These are phyloP conservation scores for Tachina fera DNA, from an alignment of 2,888 invertebrate genomes.

Conservation along the genomic window DNA sequence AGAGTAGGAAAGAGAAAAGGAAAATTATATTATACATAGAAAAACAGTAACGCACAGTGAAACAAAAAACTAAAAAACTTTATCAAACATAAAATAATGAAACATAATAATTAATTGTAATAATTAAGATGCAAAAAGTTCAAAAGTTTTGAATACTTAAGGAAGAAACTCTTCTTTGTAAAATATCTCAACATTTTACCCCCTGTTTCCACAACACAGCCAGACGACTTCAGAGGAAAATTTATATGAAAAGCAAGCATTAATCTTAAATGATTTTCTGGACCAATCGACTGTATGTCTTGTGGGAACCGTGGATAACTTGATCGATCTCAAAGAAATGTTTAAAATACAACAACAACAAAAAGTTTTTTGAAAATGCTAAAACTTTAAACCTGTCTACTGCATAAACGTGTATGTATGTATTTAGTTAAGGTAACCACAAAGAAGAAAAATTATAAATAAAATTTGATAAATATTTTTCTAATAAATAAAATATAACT, in stretches of 20 bases:
- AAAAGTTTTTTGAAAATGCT: neutral
- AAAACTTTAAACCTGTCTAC: no score
- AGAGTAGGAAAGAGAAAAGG: neutral
- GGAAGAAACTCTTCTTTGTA: neutral
- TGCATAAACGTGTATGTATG: neutral
- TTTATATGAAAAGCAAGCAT: no score
- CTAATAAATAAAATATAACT: neutral
- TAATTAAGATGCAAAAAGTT: neutral
- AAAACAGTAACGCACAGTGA: neutral
- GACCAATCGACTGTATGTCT: no score
- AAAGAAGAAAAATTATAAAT: no score
- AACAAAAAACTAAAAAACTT: neutral
- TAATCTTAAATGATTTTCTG: no score
- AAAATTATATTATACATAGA: neutral
- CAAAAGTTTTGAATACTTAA: neutral
- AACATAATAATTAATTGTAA: neutral
- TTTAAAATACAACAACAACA: neutral
- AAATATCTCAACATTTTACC: neutral
- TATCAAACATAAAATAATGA: neutral
- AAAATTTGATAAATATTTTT: constrained; percentile 15
- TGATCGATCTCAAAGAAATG: neutral
- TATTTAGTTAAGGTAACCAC: neutral
- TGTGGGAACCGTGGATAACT: no score
- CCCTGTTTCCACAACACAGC: no score
- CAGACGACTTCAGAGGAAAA: neutral